A percentile compares a stretch with the other conserved stretches of the same genome.
phyloP scores from a whole-genome alignment of 2,888 invertebrate genomes.

The Caenorhabditis sp. region DNA sequence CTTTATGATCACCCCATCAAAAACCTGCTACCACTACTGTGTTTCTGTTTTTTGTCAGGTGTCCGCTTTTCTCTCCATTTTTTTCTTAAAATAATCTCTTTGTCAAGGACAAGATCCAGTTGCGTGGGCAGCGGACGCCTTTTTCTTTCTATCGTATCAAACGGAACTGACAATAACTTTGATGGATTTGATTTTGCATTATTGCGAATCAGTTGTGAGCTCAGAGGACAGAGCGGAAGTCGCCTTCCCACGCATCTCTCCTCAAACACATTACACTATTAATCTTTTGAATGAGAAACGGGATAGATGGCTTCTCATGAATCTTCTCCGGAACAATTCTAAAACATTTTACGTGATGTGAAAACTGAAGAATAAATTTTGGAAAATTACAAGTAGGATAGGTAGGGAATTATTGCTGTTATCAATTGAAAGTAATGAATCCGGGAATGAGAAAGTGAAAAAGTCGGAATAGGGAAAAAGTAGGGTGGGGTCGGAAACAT shows the following conservation, averaged over 20 bases:
- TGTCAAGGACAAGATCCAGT: too few relatives aligned
- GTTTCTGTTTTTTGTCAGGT: not conserved
- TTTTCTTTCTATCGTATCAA: not conserved
- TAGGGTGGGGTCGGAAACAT: slow-evolving; percentile 46
- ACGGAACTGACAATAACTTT: slow-evolving; percentile 1
- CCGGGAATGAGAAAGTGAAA: slow-evolving; percentile 20
- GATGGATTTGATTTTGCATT: slow-evolving; percentile 14
- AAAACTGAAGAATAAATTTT: too few relatives aligned
- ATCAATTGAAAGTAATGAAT: slow-evolving; percentile 11
- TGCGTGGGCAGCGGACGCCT: too few relatives aligned
- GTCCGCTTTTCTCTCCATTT: not conserved
- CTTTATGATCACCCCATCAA: slow-evolving; percentile 27
- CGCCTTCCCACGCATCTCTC: slow-evolving; percentile 43
- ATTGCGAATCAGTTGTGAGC: not conserved
- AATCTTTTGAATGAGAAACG: slow-evolving; percentile 17
- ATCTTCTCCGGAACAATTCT: not conserved
- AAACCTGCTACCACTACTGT: not conserved
- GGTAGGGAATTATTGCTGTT: too few relatives aligned
- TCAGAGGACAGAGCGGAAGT: not conserved
- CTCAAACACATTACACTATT: slow-evolving; percentile 46
- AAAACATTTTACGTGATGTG: too few relatives aligned
- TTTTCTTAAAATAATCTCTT: not conserved
- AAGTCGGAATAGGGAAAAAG: not conserved
- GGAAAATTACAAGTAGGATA: not conserved
- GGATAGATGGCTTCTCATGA: not conserved